Conservation (phyloP, 2,888 invertebrate genomes). For the Drosophila kuntzei region DNA sequence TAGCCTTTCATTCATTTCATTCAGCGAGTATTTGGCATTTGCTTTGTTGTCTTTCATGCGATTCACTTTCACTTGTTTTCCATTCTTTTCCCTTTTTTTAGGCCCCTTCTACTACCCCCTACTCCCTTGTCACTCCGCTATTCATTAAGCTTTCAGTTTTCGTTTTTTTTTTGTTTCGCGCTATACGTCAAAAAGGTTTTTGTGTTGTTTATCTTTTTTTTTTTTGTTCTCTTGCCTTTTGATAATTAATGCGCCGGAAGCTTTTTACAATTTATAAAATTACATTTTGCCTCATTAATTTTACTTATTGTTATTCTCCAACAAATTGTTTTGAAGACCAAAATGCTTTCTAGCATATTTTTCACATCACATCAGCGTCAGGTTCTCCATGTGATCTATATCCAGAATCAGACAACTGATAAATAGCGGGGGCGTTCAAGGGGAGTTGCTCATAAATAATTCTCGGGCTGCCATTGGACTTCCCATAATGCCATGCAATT, state of each 20-base stretch:
- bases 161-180: conserved; percentile 31
- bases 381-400: conserved; percentile 46
- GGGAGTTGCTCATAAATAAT: conserved; percentile 59
- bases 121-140: conserved; percentile 4
- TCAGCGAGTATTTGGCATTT: conserved; percentile 45
- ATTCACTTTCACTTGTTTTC: conserved; percentile 71
- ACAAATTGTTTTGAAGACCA: conserved; percentile 69
- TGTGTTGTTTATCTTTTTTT: conserved; percentile 11
- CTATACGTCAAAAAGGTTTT: conserved; percentile 39
- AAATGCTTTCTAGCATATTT: conserved; percentile 59
- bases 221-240: conserved; percentile 26
- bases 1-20: conserved; percentile 70
- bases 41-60: conserved; percentile 57
- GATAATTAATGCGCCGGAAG: conserved; percentile 76
- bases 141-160: conserved; percentile 47
- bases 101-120: conserved; percentile 11
- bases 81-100: conserved; percentile 18
- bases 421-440: conserved; percentile 43
- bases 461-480: conserved; percentile 16
- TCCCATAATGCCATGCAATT: conserved; percentile 24
- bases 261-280: conserved; percentile 79
- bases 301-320: conserved; percentile 69
- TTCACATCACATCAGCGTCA: conserved; percentile 42
- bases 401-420: conserved; percentile 51
- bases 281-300: conserved; percentile 78